These are phyloP conservation scores for Vombatus ursinus DNA, from an alignment of 2,113 vertebrate species.

Conservation along the genomic window DNA sequence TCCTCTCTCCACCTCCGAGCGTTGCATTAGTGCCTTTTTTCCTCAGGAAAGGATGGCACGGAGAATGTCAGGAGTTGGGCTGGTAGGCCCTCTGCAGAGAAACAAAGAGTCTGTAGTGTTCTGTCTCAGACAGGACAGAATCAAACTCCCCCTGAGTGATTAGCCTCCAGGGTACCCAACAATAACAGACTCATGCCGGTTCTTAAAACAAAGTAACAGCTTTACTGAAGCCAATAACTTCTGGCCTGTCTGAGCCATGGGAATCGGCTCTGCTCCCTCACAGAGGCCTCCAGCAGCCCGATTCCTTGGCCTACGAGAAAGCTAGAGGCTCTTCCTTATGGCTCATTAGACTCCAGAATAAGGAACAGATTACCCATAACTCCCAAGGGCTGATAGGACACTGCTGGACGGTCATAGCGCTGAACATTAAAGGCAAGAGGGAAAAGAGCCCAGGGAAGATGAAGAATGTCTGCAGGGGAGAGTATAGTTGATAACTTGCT, in stretches of 20 bases:
- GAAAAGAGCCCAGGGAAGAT: not conserved
- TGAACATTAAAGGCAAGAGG: not conserved
- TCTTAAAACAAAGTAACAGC: constrained; percentile 74
- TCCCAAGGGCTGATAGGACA: not conserved
- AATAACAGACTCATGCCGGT: constrained; percentile 68
- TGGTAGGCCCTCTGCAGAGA: not conserved
- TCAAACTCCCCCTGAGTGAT: constrained; percentile 71
- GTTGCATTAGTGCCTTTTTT: not conserved
- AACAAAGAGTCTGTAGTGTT: constrained; percentile 50
- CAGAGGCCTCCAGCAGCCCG: constrained; percentile 9
- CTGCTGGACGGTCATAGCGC: not conserved
- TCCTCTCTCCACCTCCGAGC: not conserved
- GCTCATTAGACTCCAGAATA: constrained; percentile 15
- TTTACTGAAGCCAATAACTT: constrained; percentile 64
- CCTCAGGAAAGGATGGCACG: not conserved
- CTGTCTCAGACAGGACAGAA: constrained; percentile 49
- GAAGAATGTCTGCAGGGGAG: not conserved
- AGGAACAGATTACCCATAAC: constrained; percentile 20
- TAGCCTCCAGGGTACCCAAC: constrained; percentile 70
- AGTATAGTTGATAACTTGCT: constrained; percentile 15
- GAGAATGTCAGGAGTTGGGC: not conserved
- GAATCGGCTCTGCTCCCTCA: constrained; percentile 36
- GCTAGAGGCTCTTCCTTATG: not conserved
- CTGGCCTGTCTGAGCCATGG: constrained; percentile 44
- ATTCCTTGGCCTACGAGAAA: not conserved